Base-by-base conservation (phyloP, 2,113 vertebrate genomes). In the Pachycephala philippinensis region DNA sequence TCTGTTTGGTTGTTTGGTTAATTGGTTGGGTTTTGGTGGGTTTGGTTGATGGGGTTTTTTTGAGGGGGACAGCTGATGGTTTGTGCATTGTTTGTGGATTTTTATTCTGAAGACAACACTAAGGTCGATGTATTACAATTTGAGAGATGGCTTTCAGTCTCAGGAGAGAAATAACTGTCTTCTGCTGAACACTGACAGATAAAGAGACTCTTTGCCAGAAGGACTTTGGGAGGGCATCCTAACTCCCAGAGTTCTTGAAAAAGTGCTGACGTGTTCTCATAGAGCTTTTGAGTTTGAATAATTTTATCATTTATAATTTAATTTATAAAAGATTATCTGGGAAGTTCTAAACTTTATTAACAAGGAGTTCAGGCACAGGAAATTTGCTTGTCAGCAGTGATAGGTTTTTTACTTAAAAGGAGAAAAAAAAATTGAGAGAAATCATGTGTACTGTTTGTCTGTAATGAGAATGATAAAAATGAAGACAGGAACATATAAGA, bases 391-490 rank as follows among this genome's bases (percentile, higher is more conserved):
- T 16, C n/a, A 57, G 13, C 9, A 40, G 4, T n/a, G 11, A n/a
- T 5, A 65, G 22, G 2, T 3, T 87, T 49, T 50, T 37, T 45
- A 45, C 30, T 7, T 61, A 69, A 31, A 85, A 74, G 65, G 11
- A 4, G 37, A 12, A 39, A 80, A 84, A 80, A 23, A 52, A 15
- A 26, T 2, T 35, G 28, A 74, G 35, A 61, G 31, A 66, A 90
- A 70, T 33, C 0, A 0, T 52, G 21, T 2, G 0, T 26, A 31
- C 7, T 13, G 26, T 44, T 75, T 88, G 4, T 79, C 24, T 63
- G 17, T 52, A 56, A 88, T 50, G 7, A 61, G 56, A 69, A 84
- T 15, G 15, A 42, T 31, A 87, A 69, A 87, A 90, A 49, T 12
- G 21, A 85, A 75, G 52, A 47, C 22, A 65, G n/a, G 20, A 78